Conservation (phyloP, 2,888 invertebrate species). For the Trichopoda pennipes region DNA sequence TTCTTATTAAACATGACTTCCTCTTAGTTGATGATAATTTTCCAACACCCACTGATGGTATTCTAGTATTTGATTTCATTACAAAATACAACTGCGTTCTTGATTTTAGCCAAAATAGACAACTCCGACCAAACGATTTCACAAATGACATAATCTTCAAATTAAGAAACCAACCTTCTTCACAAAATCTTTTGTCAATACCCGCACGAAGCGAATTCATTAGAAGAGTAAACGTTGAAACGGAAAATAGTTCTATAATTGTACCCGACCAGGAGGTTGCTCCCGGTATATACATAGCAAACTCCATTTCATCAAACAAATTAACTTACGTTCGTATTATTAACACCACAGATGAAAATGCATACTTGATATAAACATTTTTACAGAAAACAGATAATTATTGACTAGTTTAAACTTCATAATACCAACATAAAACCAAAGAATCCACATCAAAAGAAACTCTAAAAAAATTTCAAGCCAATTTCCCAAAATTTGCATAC, state of each 20-base stretch:
- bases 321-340: too few relatives aligned
- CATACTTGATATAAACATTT: neutral
- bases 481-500: too few relatives aligned
- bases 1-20: neutral
- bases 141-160: neutral
- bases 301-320: too few relatives aligned
- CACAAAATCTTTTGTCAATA: too few relatives aligned
- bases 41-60: slow-evolving; percentile 2
- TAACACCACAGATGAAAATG: neutral
- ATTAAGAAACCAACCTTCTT: neutral
- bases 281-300: slow-evolving; percentile 2
- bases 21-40: slow-evolving; percentile 1
- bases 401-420: too few relatives aligned
- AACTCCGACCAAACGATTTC: slow-evolving; percentile 1
- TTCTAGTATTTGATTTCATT: too few relatives aligned
- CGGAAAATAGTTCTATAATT: slow-evolving; percentile 7
- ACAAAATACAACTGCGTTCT: too few relatives aligned
- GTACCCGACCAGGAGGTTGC: neutral
- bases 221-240: slow-evolving; percentile 2
- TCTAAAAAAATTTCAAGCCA: slow-evolving; percentile 14
- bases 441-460: slow-evolving; percentile 3
- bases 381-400: neutral
- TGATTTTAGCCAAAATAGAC: neutral
- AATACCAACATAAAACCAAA: slow-evolving; percentile 2
- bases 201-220: neutral